phyloP scores from a whole-genome alignment of 1,140 invertebrate species.

The Sitobion miscanthi region DNA sequence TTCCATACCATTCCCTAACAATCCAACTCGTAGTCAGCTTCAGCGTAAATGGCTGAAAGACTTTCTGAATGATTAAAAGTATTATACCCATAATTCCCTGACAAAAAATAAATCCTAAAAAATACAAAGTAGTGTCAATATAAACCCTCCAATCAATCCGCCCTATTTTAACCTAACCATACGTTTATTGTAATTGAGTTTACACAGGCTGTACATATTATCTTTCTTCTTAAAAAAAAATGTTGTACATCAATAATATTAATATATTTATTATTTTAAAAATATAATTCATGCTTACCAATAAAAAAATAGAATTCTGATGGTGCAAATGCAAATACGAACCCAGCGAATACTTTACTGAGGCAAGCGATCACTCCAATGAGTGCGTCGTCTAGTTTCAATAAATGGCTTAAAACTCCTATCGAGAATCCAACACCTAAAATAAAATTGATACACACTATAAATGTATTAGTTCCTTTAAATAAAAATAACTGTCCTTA shows the following conservation, averaged over 20 bases:
- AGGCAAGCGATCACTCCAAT: slow-evolving; percentile 79
- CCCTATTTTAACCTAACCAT: neutral
- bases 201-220: neutral
- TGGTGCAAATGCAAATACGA: slow-evolving; percentile 80
- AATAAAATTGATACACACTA: slow-evolving; percentile 59
- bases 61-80: neutral
- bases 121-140: neutral
- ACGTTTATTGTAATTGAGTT: neutral
- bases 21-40: neutral
- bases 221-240: neutral
- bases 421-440: slow-evolving; percentile 77
- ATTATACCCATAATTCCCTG: neutral
- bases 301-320: slow-evolving; percentile 78
- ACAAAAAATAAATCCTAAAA: no score
- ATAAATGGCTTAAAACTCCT: slow-evolving; percentile 77
- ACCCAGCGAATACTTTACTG: slow-evolving; percentile 78
- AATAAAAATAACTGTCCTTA: slow-evolving; percentile 65
- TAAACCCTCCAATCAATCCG: neutral
- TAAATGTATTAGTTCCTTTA: slow-evolving; percentile 66
- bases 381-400: slow-evolving; percentile 79
- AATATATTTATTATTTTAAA: neutral
- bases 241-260: neutral
- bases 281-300: slow-evolving; percentile 65
- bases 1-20: no score
- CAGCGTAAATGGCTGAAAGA: neutral